These are phyloP conservation scores for Squalus acanthias DNA, from an alignment of 2,797 vertebrate species.

Conservation along the genomic window DNA sequence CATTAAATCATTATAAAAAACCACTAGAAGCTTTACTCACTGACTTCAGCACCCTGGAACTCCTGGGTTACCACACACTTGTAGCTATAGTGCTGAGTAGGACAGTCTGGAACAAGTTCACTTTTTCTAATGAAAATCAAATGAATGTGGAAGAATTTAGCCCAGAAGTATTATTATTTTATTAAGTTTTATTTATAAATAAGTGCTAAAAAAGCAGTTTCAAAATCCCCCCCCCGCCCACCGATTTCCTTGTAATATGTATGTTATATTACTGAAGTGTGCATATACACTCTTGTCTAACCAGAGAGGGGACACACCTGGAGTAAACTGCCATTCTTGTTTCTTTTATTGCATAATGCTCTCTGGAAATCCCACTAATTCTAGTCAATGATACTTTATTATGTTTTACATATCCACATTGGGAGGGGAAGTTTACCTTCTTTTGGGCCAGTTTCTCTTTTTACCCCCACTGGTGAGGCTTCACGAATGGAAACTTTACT, in stretches of 20 bases:
- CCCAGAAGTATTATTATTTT: neutral
- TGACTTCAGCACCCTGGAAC: neutral
- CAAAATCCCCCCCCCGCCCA: neutral
- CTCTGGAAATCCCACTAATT: neutral
- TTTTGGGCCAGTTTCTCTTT: conserved; percentile 39
- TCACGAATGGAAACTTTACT: conserved; percentile 40
- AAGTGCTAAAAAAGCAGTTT: neutral
- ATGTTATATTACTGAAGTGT: neutral
- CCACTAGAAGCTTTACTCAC: neutral
- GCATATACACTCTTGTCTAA: neutral
- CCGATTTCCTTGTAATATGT: neutral
- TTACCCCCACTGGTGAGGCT: conserved; percentile 38
- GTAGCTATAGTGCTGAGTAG: neutral
- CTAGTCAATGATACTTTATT: neutral
- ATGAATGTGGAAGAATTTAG: neutral
- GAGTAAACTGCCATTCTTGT: neutral
- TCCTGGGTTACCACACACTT: neutral
- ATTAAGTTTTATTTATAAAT: neutral
- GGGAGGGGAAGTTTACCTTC: neutral
- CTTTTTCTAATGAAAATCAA: neutral
- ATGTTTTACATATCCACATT: neutral
- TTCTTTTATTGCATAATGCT: neutral
- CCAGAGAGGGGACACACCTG: neutral
- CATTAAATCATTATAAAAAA: neutral
- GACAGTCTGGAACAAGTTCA: neutral